Base-by-base conservation (phyloP, 2,113 vertebrate genomes). In the Archocentrus centrarchus region DNA sequence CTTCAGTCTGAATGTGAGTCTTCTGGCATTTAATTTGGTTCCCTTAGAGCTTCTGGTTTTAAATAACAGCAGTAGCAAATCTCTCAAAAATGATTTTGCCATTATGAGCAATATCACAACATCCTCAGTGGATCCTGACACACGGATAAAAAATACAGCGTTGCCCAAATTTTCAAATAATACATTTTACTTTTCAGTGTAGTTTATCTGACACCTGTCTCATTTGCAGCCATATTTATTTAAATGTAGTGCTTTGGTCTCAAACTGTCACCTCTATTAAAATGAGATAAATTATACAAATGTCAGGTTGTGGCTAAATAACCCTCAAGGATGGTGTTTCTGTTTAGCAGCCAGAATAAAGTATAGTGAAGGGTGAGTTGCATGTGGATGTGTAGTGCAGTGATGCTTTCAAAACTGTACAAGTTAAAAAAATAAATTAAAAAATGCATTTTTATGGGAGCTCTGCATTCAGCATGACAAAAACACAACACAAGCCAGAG, bases 11-110 rank as follows among this genome's bases (percentile, higher is more conserved):
- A 93, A 87, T 93, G 81, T 61, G 81, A 92, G 84, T 88, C 85
- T 81, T 89, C 63, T 92, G 92, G 93, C 93, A 93, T 94, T 90
- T 93, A 84, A 92, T 94, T 93, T 91, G 85, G 85, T 80, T 83
- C 85, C 60, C 77, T 18, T 37, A 58, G 82, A 89, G 82, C 50
- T 58, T 84, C 27, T 59, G 60, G 35, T 86, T 86, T 91, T 90
- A 92, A 91, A 91, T 93, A 89, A 88, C 60, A 82, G 68, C 63
- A 50, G 76, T 11, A 57, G 24, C 61, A 82, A 32, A 82, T 58
- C 39, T 85, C 47, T 86, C 8, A 70, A 55, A 81, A 55, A 59
- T 59, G 68, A 86, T 41, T 57, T 59, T 47, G n/a, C 15, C 79
- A 88, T 88, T 86, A 87, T 85, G 82, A 88, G 63, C 59, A 70